Evolutionary conservation across 2,888 invertebrate species (phyloP).

Genomic region (Halocaridina rubra): DNA sequence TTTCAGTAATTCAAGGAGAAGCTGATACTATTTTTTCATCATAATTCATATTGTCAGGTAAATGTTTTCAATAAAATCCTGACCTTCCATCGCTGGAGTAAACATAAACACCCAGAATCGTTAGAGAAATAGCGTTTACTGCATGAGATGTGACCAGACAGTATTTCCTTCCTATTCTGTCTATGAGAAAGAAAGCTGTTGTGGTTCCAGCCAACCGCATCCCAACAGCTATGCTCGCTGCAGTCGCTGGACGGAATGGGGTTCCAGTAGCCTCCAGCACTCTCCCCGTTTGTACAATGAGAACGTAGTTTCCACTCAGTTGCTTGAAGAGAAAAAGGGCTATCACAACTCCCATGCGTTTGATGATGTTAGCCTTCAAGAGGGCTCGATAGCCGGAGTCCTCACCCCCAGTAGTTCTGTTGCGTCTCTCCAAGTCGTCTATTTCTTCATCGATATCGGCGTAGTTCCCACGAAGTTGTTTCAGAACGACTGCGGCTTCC

Average conservation of each 20-base stretch:
- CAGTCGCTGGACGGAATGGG: not conserved
- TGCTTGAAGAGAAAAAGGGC: not conserved
- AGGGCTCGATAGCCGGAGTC: not conserved
- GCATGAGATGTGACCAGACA: not conserved
- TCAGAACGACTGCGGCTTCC: not conserved
- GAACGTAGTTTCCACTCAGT: not conserved
- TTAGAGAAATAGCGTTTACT: not conserved
- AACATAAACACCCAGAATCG: not conserved
- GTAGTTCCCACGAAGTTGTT: not conserved
- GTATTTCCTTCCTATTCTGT: not conserved
- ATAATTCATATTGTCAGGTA: too few relatives aligned
- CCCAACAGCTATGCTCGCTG: not conserved
- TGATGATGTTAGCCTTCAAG: not conserved
- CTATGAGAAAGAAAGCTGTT: not conserved
- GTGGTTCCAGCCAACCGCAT: not conserved
- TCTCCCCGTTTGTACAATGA: not conserved
- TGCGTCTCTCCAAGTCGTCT: not conserved
- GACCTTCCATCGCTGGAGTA: too few relatives aligned
- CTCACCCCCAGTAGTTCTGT: not conserved
- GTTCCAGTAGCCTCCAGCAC: not conserved
- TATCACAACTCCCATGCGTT: not conserved
- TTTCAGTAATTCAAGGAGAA: too few relatives aligned
- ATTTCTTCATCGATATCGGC: not conserved
- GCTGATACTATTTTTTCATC: too few relatives aligned
- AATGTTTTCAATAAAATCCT: too few relatives aligned